These are phyloP conservation scores for Poeciliopsis prolifica DNA, from an alignment of 2,113 vertebrate species.

Conservation along the genomic window DNA sequence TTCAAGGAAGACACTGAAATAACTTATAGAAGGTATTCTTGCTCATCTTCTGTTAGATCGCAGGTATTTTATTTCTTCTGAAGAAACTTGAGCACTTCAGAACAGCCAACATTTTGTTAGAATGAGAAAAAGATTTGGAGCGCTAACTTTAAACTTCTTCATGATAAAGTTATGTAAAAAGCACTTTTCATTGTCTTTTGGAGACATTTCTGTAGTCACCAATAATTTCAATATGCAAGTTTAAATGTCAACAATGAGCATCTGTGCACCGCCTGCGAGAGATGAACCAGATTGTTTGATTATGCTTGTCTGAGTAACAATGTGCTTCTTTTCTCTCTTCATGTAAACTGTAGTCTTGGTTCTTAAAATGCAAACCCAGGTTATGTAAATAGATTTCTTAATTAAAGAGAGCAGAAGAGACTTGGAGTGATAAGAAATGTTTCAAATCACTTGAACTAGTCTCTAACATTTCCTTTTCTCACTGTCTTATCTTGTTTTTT, in stretches of 20 bases:
- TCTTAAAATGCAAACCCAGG: constrained; percentile 63
- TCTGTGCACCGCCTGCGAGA: constrained; percentile 45
- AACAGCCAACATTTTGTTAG: no score
- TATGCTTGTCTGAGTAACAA: neutral
- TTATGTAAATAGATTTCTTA: constrained; percentile 26
- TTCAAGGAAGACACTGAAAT: neutral
- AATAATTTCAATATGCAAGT: constrained; percentile 14
- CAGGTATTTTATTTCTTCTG: no score
- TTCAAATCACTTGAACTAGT: constrained; percentile 50
- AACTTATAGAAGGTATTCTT: neutral
- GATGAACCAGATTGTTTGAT: constrained; percentile 41
- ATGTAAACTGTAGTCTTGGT: constrained; percentile 61
- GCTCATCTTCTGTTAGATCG: neutral
- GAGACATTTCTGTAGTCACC: neutral
- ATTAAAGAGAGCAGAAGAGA: constrained; percentile 24
- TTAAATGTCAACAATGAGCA: constrained; percentile 41
- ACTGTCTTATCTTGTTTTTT: neutral
- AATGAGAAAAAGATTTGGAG: no score
- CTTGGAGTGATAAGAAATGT: constrained; percentile 22
- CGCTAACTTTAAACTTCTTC: no score
- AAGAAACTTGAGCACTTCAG: no score
- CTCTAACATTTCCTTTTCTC: constrained; percentile 34
- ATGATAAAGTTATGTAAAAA: no score
- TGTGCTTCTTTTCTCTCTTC: constrained; percentile 12
- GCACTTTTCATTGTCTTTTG: neutral